Base-by-base conservation (phyloP, 2,113 vertebrate genomes). In the Lontra canadensis region DNA sequence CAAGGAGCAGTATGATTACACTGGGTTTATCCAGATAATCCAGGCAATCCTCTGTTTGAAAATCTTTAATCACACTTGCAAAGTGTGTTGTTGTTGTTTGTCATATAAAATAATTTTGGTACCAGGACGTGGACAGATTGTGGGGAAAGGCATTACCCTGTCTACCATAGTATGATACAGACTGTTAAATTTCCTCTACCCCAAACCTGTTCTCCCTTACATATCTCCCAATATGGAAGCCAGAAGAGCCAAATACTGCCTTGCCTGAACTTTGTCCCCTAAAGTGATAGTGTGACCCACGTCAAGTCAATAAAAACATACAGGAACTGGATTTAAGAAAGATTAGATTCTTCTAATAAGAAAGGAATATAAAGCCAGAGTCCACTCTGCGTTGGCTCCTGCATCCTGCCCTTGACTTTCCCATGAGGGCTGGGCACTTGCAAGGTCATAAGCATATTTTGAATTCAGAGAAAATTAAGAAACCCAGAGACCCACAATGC, bases 61-160 rank as follows among this genome's bases (percentile, higher is more conserved):
- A 88, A 57, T 34, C 12, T 6, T 49, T 73, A 14, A 42, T 71
- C 36, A 36, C 7, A 49, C 31, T 7, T 74, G 4, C 11, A 29
- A 17, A 42, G 1, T 29, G 1, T 6, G 84, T 89, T 44, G 42
- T 76, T 25, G 23, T 74, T 44, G 73, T 44, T 80, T 44, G 18
- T 20, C 1, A 17, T 18, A 1, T n/a, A 44, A 13, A 71, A 55
- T 31, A 63, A 18, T 6, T 80, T 44, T 5, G 21, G 26, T 1
- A 42, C 23, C 47, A 55, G 7, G 1, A 26, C 2, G n/a, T 36
- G 39, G 11, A n/a, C 1, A 55, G 2, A 10, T 4, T 76, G 7
- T 76, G 21, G 12, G 6, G 0, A 2, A 67, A 0, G 4, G 4
- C 12, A 57, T 49, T 65, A 4, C 65, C 81, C 36, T 83, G 0